A percentile compares a stretch with the other conserved stretches of the same genome.
Conservation (phyloP, 1,140 invertebrate species). For the Bombus waltoni region DNA sequence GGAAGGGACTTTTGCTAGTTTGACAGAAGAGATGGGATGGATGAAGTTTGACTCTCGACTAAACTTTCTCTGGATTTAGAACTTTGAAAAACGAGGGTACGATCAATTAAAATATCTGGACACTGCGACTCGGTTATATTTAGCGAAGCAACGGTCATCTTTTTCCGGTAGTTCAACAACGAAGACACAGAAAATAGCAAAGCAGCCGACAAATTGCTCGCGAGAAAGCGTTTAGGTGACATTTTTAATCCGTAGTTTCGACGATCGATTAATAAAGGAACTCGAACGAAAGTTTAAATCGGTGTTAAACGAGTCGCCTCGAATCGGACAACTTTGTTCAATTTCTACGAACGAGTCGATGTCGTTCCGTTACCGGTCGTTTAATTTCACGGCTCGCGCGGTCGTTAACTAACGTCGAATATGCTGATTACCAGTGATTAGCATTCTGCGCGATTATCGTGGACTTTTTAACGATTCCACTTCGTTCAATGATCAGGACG, state of each 20-base stretch:
- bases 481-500: background rate
- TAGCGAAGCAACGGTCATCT: no score
- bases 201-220: background rate
- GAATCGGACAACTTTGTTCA: constrained; percentile 13
- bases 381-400: constrained; percentile 29
- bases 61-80: no score
- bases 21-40: no score
- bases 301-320: constrained; percentile 21
- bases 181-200: background rate
- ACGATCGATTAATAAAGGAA: background rate
- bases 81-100: no score
- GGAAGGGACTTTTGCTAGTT: no score
- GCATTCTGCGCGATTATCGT: constrained; percentile 37
- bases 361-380: constrained; percentile 38
- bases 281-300: constrained; percentile 32
- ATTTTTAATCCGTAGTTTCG: background rate
- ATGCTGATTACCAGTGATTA: constrained; percentile 48
- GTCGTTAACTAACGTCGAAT: constrained; percentile 35
- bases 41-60: no score
- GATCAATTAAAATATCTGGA: no score
- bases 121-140: no score
- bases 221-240: background rate
- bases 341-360: constrained; percentile 13
- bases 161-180: no score
- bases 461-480: constrained; percentile 24